Evolutionary conservation across 2,888 invertebrate species (phyloP).

Genomic region (Xylocampa areola): DNA sequence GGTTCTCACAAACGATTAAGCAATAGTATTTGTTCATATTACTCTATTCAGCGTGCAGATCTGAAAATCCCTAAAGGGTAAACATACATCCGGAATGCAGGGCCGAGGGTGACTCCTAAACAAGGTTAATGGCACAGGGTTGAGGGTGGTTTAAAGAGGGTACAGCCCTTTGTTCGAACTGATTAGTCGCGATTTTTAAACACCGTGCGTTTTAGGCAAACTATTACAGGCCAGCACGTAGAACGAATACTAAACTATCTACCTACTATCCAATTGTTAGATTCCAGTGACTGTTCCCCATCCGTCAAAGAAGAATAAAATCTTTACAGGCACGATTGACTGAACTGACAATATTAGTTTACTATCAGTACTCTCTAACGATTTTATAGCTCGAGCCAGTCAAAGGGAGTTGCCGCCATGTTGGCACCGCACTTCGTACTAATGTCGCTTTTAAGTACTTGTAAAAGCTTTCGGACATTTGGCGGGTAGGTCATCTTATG

Average conservation of each 20-base stretch:
- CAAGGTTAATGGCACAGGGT: conserved; percentile 75
- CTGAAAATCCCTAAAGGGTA: conserved; percentile 49
- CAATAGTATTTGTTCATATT: conserved; percentile 25
- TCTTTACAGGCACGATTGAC: conserved; percentile 3
- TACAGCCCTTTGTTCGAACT: conserved; percentile 64
- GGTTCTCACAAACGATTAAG: conserved; percentile 27
- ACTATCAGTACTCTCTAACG: not conserved
- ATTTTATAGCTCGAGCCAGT: conserved; percentile 12
- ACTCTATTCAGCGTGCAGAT: conserved; percentile 38
- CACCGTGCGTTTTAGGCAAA: conserved; percentile 23
- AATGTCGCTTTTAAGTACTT: no score
- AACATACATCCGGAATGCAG: conserved; percentile 55
- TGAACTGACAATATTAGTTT: conserved; percentile 16
- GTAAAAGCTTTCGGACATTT: no score
- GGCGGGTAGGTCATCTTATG: no score
- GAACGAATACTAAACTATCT: not conserved
- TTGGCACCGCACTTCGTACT: conserved; percentile 30
- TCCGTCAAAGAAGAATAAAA: conserved; percentile 5
- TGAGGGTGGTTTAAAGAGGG: conserved; percentile 55
- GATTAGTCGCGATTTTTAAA: conserved; percentile 65
- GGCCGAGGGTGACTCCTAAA: conserved; percentile 66
- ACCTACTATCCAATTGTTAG: not conserved
- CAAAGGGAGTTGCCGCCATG: conserved; percentile 22
- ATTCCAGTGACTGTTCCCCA: not conserved
- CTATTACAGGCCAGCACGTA: conserved; percentile 34